These are phyloP conservation scores for Rotaria magnacalcarata DNA, from an alignment of 2,888 invertebrate genomes.

Conservation along the genomic window DNA sequence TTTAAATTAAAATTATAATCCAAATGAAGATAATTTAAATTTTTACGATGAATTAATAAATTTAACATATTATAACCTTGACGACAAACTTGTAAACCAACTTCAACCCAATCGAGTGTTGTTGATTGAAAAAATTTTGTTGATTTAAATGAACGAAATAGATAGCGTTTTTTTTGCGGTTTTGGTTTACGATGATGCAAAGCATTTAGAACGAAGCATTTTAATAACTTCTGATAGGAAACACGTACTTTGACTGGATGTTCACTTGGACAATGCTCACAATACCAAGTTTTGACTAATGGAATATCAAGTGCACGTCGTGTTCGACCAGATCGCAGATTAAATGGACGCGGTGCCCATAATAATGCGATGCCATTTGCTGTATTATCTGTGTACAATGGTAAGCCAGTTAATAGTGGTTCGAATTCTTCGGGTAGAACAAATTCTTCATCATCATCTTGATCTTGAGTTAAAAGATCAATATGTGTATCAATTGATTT, in stretches of 20 bases:
- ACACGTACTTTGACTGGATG: conserved; percentile 94
- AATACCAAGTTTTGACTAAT: conserved; percentile 84
- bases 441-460: conserved; percentile 71
- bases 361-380: conserved; percentile 88
- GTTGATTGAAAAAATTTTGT: conserved; percentile 99
- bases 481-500: conserved; percentile 32
- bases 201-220: conserved; percentile 95
- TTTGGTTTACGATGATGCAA: conserved; percentile 94
- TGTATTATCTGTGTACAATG: conserved; percentile 94
- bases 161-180: conserved; percentile 92
- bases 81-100: conserved; percentile 68
- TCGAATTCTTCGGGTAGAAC: conserved; percentile 80
- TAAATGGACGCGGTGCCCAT: conserved; percentile 97
- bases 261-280: conserved; percentile 62
- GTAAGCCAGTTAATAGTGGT: conserved; percentile 86
- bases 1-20: conserved; percentile 99
- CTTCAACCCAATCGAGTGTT: conserved; percentile 64
- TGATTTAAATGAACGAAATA: conserved; percentile 97
- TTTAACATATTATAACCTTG: conserved; percentile 99
- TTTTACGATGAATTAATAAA: conserved; percentile 84
- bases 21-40: conserved; percentile 95
- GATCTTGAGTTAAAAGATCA: conserved; percentile 60
- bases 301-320: conserved; percentile 93
- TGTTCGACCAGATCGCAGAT: conserved; percentile 85
- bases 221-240: conserved; percentile 94